Percentiles rank a stretch among this genome's conserved stretches.
phyloP scores from a whole-genome alignment of 2,797 vertebrate genomes.

The Aphelocoma californica region DNA sequence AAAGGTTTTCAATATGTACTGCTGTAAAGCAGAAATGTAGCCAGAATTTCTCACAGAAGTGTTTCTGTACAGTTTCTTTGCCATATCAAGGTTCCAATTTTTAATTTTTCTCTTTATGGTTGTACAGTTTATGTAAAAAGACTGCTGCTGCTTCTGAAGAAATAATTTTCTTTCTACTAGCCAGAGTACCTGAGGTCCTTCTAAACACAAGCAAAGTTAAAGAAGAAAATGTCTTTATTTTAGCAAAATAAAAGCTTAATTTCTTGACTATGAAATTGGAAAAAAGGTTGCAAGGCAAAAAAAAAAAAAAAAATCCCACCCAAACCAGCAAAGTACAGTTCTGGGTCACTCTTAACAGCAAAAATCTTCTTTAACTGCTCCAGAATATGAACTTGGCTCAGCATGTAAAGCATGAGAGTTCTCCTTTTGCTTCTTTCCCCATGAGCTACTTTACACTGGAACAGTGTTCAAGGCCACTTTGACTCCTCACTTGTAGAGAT shows the following conservation, averaged over 20 bases:
- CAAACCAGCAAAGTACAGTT: neutral
- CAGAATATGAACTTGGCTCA: neutral
- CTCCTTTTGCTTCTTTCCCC: neutral
- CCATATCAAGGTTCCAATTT: neutral
- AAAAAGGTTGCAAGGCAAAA: neutral
- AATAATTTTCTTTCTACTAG: neutral
- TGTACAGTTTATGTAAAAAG: neutral
- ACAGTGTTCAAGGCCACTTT: neutral
- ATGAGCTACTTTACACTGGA: neutral
- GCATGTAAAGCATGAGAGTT: neutral
- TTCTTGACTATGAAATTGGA: neutral
- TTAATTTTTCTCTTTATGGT: neutral
- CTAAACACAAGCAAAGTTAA: neutral
- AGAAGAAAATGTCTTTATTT: neutral
- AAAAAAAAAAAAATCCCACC: accelerated
- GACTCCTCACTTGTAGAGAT: neutral
- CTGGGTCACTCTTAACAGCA: neutral
- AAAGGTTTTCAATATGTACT: neutral
- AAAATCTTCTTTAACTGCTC: neutral
- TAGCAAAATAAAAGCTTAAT: neutral
- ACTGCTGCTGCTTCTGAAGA: neutral
- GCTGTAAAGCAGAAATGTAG: neutral
- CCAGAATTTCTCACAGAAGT: neutral
- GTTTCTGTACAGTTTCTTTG: neutral
- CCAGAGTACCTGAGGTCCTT: neutral